Percentiles rank a stretch among this genome's conserved stretches.
Conservation (phyloP, 1,140 invertebrate species). For the Meloidogyne floridensis region DNA sequence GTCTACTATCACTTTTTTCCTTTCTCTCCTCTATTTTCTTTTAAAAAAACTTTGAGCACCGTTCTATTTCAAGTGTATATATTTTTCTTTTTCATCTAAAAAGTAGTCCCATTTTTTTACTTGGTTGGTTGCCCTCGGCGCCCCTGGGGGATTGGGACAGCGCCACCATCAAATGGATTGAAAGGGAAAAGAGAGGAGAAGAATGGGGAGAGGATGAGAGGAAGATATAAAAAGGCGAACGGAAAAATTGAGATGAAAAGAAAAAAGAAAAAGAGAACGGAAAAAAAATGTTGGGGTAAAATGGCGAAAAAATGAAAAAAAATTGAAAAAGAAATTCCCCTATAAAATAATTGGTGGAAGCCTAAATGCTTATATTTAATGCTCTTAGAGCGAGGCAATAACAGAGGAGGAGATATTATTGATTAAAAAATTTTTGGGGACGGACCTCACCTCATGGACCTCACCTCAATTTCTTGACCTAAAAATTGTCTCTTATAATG, state of each 20-base stretch:
- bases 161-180: background rate
- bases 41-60: constrained; percentile 5
- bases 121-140: background rate
- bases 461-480: too few species aligned
- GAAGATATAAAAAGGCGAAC: background rate
- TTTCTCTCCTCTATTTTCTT: too few species aligned
- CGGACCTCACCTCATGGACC: too few species aligned
- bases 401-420: too few species aligned
- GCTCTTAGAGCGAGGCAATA: background rate
- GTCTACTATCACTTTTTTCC: background rate
- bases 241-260: background rate
- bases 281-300: background rate
- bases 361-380: background rate
- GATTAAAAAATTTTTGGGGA: too few species aligned
- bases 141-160: background rate
- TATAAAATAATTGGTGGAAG: background rate
- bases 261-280: background rate
- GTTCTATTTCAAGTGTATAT: background rate
- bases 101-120: background rate
- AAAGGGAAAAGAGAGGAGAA: background rate
- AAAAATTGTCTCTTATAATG: too few species aligned
- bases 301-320: background rate
- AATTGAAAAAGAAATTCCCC: background rate
- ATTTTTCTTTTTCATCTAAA: background rate
- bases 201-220: background rate